These are phyloP conservation scores for Zaprionus taronus DNA, from an alignment of 1,140 invertebrate genomes.

Conservation along the genomic window DNA sequence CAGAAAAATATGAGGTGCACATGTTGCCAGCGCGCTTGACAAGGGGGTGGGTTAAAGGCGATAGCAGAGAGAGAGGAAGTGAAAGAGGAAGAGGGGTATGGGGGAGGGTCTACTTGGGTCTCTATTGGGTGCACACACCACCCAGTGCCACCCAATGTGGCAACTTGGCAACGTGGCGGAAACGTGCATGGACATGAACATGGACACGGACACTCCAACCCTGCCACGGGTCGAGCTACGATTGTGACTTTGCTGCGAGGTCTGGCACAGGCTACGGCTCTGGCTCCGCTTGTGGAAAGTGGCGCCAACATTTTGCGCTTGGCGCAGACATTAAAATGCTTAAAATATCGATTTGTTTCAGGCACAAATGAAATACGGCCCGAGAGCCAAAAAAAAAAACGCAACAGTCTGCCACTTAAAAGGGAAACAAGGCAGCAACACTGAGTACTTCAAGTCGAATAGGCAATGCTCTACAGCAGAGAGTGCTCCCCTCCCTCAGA, in stretches of 20 bases:
- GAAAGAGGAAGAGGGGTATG: slow-evolving; percentile 29
- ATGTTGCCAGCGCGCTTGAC: slow-evolving; percentile 40
- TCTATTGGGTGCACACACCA: slow-evolving; percentile 1
- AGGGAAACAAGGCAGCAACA: slow-evolving; percentile 29
- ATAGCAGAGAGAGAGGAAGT: slow-evolving; percentile 29
- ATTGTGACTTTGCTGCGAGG: neutral
- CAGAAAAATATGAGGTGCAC: slow-evolving; percentile 79
- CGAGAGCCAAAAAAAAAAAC: slow-evolving; percentile 60
- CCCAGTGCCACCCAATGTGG: slow-evolving; percentile 1
- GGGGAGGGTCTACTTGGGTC: slow-evolving; percentile 14
- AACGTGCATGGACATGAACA: slow-evolving; percentile 45
- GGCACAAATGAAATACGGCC: slow-evolving; percentile 62
- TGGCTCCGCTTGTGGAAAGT: slow-evolving; percentile 28
- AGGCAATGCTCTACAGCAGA: neutral
- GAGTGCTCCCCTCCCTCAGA: neutral
- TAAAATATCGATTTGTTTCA: slow-evolving; percentile 76
- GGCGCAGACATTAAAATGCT: slow-evolving; percentile 81
- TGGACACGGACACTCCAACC: slow-evolving; percentile 41
- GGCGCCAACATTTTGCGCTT: slow-evolving; percentile 81
- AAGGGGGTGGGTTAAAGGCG: neutral
- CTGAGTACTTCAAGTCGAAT: neutral
- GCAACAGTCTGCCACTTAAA: slow-evolving; percentile 82
- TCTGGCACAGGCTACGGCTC: neutral
- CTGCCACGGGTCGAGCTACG: neutral
- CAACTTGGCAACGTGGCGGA: slow-evolving; percentile 48